A percentile compares a stretch with the other conserved stretches of the same genome.
phyloP scores from a whole-genome alignment of 30 jellyfish, hydroid and myxozoan genomes.

The Hydractinia symbiolongicarpus region DNA sequence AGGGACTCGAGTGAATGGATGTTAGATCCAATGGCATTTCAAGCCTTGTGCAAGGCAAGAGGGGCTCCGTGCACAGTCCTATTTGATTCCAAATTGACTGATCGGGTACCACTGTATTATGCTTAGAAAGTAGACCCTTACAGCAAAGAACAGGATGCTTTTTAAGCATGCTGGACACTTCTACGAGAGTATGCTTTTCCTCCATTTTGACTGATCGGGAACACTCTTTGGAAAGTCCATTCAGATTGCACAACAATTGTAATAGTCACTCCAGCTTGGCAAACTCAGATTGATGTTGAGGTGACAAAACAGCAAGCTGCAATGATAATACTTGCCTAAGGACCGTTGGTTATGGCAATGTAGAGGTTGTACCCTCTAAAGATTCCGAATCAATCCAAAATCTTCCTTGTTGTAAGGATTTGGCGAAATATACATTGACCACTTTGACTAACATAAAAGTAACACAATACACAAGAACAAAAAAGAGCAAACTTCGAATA shows the following conservation, averaged over 20 bases:
- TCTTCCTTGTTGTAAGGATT: too few relatives aligned
- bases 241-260: not conserved
- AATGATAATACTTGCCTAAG: too few relatives aligned
- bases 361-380: too few relatives aligned
- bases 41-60: not conserved
- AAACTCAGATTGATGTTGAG: not conserved
- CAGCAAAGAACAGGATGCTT: slow-evolving; percentile 5
- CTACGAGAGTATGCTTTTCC: not conserved
- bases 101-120: not conserved
- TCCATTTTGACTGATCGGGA: not conserved
- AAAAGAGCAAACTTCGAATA: too few relatives aligned
- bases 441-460: too few relatives aligned
- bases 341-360: too few relatives aligned
- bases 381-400: too few relatives aligned
- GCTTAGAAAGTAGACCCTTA: slow-evolving; percentile 3
- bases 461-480: too few relatives aligned
- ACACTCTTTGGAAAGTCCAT: not conserved
- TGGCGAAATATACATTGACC: too few relatives aligned
- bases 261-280: not conserved
- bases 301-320: too few relatives aligned
- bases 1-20: slow-evolving; percentile 33
- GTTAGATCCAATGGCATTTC: slow-evolving; percentile 11
- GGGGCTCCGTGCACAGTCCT: slow-evolving; percentile 6
- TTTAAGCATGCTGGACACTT: not conserved
- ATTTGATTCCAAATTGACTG: not conserved